These are phyloP conservation scores for Onthophagus taurus DNA, from an alignment of 1,140 invertebrate genomes.

Conservation along the genomic window DNA sequence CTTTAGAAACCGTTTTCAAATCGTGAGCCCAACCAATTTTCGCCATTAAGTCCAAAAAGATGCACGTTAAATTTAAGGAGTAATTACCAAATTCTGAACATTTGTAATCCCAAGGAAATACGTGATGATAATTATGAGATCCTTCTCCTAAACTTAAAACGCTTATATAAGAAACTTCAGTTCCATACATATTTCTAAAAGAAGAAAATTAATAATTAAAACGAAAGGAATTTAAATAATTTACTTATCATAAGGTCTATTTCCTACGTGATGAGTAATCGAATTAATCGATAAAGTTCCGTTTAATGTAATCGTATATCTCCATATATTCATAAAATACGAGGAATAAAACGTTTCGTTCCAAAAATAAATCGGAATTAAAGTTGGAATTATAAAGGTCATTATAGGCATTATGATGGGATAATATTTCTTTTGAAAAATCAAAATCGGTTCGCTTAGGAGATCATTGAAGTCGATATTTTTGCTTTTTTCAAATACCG, in stretches of 20 bases:
- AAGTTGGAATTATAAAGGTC: conserved; percentile 80
- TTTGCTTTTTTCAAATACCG: conserved; percentile 76
- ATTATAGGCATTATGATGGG: conserved; percentile 65
- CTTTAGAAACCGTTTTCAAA: too few species aligned
- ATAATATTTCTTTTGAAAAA: conserved; percentile 46
- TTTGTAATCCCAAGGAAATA: too few species aligned
- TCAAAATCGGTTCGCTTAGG: conserved; percentile 69
- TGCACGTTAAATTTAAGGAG: too few species aligned
- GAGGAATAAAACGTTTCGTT: conserved; percentile 68
- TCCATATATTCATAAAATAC: conserved; percentile 76
- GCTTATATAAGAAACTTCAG: too few species aligned
- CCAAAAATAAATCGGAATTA: conserved; percentile 77
- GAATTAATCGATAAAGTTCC: conserved; percentile 95
- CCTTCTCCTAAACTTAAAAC: too few species aligned
- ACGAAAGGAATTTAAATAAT: conserved; percentile 62
- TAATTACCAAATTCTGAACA: too few species aligned
- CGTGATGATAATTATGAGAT: too few species aligned
- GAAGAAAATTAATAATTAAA: conserved; percentile 76
- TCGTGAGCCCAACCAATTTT: too few species aligned
- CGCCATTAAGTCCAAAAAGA: too few species aligned
- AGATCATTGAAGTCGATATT: conserved; percentile 77
- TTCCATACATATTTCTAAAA: too few species aligned
- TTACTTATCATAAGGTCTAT: conserved; percentile 82
- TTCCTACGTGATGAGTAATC: conserved; percentile 86
- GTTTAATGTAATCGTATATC: conserved; percentile 83